Base-by-base conservation (phyloP, 1,140 invertebrate species). In the Drosophila hydei region DNA sequence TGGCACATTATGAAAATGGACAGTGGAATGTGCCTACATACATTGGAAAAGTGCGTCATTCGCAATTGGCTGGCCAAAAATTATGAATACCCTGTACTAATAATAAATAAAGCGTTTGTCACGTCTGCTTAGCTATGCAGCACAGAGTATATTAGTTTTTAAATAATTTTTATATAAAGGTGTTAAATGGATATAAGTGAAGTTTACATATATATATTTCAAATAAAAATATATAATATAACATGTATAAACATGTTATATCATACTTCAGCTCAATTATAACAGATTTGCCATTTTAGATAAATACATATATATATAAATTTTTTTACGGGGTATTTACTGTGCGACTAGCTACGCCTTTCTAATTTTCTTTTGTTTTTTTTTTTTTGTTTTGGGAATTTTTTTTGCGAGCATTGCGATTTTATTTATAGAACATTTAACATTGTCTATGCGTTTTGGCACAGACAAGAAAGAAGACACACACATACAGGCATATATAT, bases 401-500 rank as follows among this genome's bases (percentile, higher is more conserved):
- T 42, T 9, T 61, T 83, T 83, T 27, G 59, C 75, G 43, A 55
- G 63, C 42, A 27, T 19, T 42, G 25, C 54, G 23, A 25, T 27
- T 52, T 60, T 72, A 72, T 72, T 72, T 68, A 47, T 72, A 72
- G 55, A 54, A 60, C 56, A 67, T 64, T 71, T 64, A 81, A 73
- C 38, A 81, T 73, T 48, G 73, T 81, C 78, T 77, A 74, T 81
- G 79, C 77, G 77, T 80, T 72, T 75, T 67, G 69, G 61, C 61
- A 47, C 23, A 70, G 67, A 63, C 77, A 9, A 62, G 63, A 71
- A 65, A 67, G 64, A 16, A 14, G 12, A 16, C 38, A 40, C 38
- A 40, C 38, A 40, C 38, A 40, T 12, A 38, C 36, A n/a, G 3
- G 4, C 12, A 38, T 8, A 38, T 8, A 30, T 38, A 14, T 38